phyloP scores from a whole-genome alignment of 2,888 invertebrate species.

The Caenorhabditis afra region DNA sequence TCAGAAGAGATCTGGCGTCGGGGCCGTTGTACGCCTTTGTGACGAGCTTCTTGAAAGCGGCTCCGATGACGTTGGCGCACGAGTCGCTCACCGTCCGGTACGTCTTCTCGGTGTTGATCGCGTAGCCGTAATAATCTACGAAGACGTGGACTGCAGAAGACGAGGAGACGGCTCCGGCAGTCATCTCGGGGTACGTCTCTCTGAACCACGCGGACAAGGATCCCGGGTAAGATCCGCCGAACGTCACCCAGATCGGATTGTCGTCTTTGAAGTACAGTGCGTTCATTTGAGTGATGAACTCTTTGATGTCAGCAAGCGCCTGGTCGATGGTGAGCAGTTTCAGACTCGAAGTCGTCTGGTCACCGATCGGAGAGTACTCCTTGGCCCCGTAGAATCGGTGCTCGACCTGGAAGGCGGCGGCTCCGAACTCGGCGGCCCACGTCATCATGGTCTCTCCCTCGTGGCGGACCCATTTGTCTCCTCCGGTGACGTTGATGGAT shows the following conservation, averaged over 20 bases:
- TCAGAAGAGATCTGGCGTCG: slow-evolving; percentile 33
- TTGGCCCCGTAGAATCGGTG: slow-evolving; percentile 67
- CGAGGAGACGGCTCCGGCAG: slow-evolving; percentile 67
- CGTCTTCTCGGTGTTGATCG: slow-evolving; percentile 68
- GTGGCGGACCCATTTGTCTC: slow-evolving; percentile 67
- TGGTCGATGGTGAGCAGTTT: slow-evolving; percentile 62
- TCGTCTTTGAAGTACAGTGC: slow-evolving; percentile 56
- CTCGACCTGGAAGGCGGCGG: slow-evolving; percentile 67
- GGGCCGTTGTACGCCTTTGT: slow-evolving; percentile 55
- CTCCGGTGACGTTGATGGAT: slow-evolving; percentile 41
- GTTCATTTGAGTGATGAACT: slow-evolving; percentile 67
- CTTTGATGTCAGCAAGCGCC: slow-evolving; percentile 63
- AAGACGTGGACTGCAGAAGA: slow-evolving; percentile 68
- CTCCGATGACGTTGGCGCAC: slow-evolving; percentile 59
- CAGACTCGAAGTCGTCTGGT: slow-evolving; percentile 52
- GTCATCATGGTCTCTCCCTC: slow-evolving; percentile 66
- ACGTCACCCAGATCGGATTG: slow-evolving; percentile 67
- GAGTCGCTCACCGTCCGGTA: slow-evolving; percentile 52
- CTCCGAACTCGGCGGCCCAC: slow-evolving; percentile 64
- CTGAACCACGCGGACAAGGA: slow-evolving; percentile 65
- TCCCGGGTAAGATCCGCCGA: slow-evolving; percentile 68
- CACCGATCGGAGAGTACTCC: slow-evolving; percentile 57
- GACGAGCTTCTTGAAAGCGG: slow-evolving; percentile 58
- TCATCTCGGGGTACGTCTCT: slow-evolving; percentile 65
- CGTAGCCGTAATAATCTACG: slow-evolving; percentile 69